Conservation (phyloP, 2,113 vertebrate species). For the Amazona vittata region DNA sequence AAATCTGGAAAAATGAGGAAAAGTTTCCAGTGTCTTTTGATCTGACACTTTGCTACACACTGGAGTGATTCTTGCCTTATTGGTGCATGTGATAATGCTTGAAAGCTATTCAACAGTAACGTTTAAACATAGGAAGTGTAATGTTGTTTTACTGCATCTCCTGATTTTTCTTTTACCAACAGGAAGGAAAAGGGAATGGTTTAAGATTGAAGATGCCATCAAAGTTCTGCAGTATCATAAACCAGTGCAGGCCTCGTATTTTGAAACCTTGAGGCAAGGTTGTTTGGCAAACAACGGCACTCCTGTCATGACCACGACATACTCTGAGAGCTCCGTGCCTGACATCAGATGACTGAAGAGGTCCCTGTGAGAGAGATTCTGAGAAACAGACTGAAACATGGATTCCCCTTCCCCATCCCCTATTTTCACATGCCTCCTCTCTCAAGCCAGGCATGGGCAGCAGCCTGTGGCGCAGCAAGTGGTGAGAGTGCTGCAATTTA, state of each 20-base stretch:
- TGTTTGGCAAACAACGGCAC: constrained; percentile 94
- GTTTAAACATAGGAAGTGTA: background rate
- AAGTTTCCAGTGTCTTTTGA: background rate
- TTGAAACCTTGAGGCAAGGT: constrained; percentile 90
- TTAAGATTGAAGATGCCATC: constrained; percentile 94
- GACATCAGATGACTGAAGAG: constrained; percentile 95
- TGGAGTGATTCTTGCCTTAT: background rate
- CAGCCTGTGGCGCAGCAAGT: constrained; percentile 69
- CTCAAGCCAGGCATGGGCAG: constrained; percentile 67
- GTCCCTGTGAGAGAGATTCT: constrained; percentile 32
- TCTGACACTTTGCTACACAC: background rate
- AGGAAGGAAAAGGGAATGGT: constrained; percentile 99
- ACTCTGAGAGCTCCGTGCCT: constrained; percentile 89
- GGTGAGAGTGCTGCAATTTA: constrained; percentile 69
- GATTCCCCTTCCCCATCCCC: constrained; percentile 55
- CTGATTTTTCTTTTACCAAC: constrained; percentile 59
- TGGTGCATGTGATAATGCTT: accelerated
- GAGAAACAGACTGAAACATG: constrained; percentile 72
- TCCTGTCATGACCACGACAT: constrained; percentile 87
- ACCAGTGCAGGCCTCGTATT: constrained; percentile 97
- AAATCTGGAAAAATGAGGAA: background rate
- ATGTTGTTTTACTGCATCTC: background rate
- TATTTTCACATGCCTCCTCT: constrained; percentile 69
- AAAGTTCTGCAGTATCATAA: constrained; percentile 94
- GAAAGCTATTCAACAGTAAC: background rate